Evolutionary conservation across 1,140 invertebrate species (phyloP).

Genomic region (Nomia melanderi): DNA sequence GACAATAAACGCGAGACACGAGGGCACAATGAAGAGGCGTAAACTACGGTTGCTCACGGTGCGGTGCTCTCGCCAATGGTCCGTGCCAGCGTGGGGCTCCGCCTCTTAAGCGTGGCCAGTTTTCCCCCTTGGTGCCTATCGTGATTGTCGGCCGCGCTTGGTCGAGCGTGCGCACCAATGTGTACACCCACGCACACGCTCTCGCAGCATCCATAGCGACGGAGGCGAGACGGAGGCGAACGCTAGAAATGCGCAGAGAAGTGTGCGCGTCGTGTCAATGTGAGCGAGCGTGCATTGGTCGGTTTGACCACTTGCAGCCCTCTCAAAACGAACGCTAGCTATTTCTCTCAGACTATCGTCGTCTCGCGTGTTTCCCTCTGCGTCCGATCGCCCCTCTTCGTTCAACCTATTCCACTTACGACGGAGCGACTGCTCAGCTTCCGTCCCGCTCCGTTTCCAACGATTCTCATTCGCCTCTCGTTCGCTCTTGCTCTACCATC

Average conservation of each 20-base stretch:
- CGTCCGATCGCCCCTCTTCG: background rate
- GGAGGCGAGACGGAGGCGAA: background rate
- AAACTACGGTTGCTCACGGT: conserved; percentile 70
- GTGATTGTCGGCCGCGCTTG: conserved; percentile 45
- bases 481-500: background rate
- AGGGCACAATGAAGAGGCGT: conserved; percentile 70
- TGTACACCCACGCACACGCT: conserved; percentile 25
- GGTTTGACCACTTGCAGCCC: conserved; percentile 48
- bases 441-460: background rate
- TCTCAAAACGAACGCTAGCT: background rate
- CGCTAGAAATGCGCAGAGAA: conserved; percentile 14
- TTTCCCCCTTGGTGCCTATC: conserved; percentile 40
- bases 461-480: background rate
- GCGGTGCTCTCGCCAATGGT: conserved; percentile 75
- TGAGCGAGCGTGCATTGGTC: conserved; percentile 43
- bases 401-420: background rate
- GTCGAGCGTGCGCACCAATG: conserved; percentile 68
- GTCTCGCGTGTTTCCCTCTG: background rate
- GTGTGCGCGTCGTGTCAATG: background rate
- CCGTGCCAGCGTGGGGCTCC: conserved; percentile 73
- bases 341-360: conserved; percentile 10
- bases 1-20: conserved; percentile 20
- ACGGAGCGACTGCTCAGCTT: background rate
- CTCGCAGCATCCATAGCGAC: background rate
- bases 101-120: conserved; percentile 73